Evolutionary conservation across 2,113 vertebrate species (phyloP).

Genomic region (Sander vitreus): DNA sequence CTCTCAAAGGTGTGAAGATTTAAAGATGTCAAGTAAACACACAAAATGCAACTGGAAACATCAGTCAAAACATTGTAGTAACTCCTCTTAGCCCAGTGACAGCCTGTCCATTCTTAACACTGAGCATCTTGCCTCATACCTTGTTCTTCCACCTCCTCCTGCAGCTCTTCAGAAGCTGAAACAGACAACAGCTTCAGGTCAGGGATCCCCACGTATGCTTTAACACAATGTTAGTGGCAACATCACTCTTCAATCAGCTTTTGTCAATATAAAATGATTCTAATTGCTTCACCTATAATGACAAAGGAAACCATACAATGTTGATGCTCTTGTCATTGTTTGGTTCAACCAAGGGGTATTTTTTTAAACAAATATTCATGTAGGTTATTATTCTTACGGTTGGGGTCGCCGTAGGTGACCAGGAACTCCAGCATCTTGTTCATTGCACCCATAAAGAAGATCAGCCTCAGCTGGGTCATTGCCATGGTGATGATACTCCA

Average conservation of each 20-base stretch:
- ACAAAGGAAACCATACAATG: not conserved
- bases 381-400: slow-evolving; percentile 61
- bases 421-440: slow-evolving; percentile 91
- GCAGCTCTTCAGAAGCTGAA: slow-evolving; percentile 75
- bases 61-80: not conserved
- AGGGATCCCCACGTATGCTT: not conserved
- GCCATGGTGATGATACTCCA: slow-evolving; percentile 91
- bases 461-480: slow-evolving; percentile 90
- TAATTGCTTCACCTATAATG: not conserved
- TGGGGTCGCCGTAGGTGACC: slow-evolving; percentile 73
- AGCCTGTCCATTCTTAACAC: not conserved
- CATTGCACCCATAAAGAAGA: slow-evolving; percentile 93
- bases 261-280: not conserved
- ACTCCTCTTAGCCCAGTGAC: not conserved
- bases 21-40: not conserved
- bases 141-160: slow-evolving; percentile 68
- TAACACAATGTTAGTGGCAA: not conserved
- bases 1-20: not conserved
- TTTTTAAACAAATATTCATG: not conserved
- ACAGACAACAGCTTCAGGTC: slow-evolving; percentile 26
- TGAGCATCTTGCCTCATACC: slow-evolving; percentile 51
- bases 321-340: not conserved
- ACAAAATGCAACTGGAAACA: not conserved
- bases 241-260: not conserved
- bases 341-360: not conserved